Conservation (phyloP, 2,113 vertebrate genomes). For the Anoura caudifer region DNA sequence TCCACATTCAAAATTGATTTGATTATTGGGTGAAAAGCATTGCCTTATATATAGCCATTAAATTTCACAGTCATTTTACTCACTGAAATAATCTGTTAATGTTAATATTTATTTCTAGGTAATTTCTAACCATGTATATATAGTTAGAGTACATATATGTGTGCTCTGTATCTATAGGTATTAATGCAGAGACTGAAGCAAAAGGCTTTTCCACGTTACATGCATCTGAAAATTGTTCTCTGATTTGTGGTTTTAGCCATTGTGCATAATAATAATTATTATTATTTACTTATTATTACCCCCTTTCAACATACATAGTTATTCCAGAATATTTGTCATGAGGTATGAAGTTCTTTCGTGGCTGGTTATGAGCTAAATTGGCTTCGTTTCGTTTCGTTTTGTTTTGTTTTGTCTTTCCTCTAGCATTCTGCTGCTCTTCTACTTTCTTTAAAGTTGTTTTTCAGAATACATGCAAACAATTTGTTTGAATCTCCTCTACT, state of each 20-base stretch:
- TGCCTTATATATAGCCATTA: not conserved
- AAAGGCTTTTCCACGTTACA: not conserved
- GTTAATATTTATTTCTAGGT: conserved; percentile 8
- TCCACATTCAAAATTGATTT: not conserved
- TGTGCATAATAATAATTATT: not conserved
- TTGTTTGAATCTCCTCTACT: not conserved
- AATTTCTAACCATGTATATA: not conserved
- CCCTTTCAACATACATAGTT: not conserved
- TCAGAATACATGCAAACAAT: not conserved
- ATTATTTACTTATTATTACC: not conserved
- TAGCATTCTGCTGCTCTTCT: not conserved
- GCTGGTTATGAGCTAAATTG: not conserved
- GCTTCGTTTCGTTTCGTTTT: not conserved
- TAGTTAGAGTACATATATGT: not conserved
- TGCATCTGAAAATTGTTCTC: conserved; percentile 10
- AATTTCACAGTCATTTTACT: not conserved
- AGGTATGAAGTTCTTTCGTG: not conserved
- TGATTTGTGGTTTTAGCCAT: not conserved
- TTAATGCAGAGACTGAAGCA: not conserved
- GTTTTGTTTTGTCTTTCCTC: not conserved
- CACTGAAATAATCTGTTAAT: not conserved
- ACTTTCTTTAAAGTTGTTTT: not conserved
- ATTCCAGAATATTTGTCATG: not conserved
- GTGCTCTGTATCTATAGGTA: not conserved
- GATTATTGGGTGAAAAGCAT: not conserved